These are phyloP conservation scores for Ectemnius lituratus DNA, from an alignment of 2,888 invertebrate genomes.

Conservation along the genomic window DNA sequence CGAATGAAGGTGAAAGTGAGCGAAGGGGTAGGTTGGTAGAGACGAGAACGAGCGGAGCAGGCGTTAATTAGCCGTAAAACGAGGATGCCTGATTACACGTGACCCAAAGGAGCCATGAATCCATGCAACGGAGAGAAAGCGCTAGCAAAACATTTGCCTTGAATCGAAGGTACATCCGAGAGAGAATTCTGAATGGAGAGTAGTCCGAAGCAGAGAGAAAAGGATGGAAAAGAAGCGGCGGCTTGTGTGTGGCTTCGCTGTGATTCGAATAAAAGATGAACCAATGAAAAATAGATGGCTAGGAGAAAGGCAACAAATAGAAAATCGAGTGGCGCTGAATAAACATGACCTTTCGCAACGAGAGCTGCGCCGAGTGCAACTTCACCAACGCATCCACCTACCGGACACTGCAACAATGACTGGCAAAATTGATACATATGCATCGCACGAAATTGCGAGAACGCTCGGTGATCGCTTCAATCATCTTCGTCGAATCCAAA, in stretches of 20 bases:
- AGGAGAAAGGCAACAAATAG: too few relatives aligned
- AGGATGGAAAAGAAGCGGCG: slow-evolving; percentile 24
- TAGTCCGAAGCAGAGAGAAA: slow-evolving; percentile 4
- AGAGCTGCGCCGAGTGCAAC: too few relatives aligned
- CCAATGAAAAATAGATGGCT: slow-evolving; percentile 17
- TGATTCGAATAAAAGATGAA: slow-evolving; percentile 41
- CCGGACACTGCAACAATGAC: too few relatives aligned
- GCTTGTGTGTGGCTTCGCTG: slow-evolving; percentile 31
- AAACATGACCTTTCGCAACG: too few relatives aligned
- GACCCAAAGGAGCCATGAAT: slow-evolving; percentile 38
- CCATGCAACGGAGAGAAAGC: slow-evolving; percentile 33
- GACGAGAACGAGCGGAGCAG: background rate
- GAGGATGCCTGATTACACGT: slow-evolving; percentile 30
- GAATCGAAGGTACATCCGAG: slow-evolving; percentile 37
- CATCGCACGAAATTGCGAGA: too few relatives aligned
- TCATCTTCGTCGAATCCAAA: too few relatives aligned
- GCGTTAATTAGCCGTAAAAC: slow-evolving; percentile 37
- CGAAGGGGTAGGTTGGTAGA: background rate
- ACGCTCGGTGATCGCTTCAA: too few relatives aligned
- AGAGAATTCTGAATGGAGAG: slow-evolving; percentile 29
- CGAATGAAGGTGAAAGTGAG: background rate
- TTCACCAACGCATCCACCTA: too few relatives aligned
- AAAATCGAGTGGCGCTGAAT: too few relatives aligned
- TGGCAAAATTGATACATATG: too few relatives aligned
- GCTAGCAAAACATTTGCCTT: slow-evolving; percentile 40